These are phyloP conservation scores for Eurytemora carolleeae DNA, from an alignment of 1,140 invertebrate species.

Conservation along the genomic window DNA sequence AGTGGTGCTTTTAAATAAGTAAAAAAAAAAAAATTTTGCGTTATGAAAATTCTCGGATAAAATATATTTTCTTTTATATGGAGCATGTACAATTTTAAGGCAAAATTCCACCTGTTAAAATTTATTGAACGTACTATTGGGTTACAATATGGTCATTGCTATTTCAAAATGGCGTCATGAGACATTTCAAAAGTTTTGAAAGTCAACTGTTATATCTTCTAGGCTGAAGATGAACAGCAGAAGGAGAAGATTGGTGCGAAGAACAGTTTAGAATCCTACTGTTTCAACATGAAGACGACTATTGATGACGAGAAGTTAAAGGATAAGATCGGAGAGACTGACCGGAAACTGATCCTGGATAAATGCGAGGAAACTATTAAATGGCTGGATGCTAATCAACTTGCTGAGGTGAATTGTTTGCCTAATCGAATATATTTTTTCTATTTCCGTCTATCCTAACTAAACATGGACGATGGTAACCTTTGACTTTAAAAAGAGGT, in stretches of 20 bases:
- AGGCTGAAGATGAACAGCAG: constrained; percentile 28
- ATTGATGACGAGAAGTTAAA: constrained; percentile 32
- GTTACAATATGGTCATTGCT: too few species aligned
- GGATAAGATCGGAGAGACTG: constrained; percentile 32
- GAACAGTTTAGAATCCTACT: constrained; percentile 36
- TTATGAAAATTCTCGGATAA: constrained; percentile 65
- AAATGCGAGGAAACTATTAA: constrained; percentile 25
- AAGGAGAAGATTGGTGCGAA: constrained; percentile 29
- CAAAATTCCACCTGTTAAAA: constrained; percentile 35
- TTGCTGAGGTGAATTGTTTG: constrained; percentile 28
- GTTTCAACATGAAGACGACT: constrained; percentile 49
- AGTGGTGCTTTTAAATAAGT: too few species aligned
- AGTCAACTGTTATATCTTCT: constrained; percentile 27
- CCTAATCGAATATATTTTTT: too few species aligned
- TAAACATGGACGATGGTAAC: too few species aligned
- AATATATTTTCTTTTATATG: constrained; percentile 85
- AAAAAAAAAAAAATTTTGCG: constrained; percentile 39
- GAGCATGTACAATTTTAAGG: constrained; percentile 27
- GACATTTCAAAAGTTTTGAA: constrained; percentile 37
- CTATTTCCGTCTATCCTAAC: too few species aligned
- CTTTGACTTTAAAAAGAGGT: too few species aligned
- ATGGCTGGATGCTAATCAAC: constrained; percentile 29
- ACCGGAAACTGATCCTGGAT: constrained; percentile 36
- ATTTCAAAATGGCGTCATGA: too few species aligned
- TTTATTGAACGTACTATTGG: too few species aligned